Conservation (phyloP, 1,140 invertebrate species). For the Cyrtorhinus lividipennis region DNA sequence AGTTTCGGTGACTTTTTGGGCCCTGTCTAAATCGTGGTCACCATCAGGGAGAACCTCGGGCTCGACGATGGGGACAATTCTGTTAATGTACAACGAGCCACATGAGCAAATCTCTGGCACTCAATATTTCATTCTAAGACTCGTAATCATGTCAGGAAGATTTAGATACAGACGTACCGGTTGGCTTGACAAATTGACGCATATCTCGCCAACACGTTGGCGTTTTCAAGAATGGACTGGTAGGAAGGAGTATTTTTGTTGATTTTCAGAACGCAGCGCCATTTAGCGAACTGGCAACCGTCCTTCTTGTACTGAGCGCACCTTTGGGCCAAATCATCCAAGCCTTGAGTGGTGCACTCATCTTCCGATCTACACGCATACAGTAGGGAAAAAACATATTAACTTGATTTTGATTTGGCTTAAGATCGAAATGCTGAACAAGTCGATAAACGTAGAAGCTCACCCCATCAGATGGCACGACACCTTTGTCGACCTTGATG, state of each 20-base stretch:
- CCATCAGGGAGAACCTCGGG: constrained; percentile 53
- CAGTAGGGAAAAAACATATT: no score
- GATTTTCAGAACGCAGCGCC: constrained; percentile 55
- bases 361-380: constrained; percentile 35
- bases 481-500: constrained; percentile 32
- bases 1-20: constrained; percentile 43
- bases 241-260: constrained; percentile 43
- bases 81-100: no score
- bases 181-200: constrained; percentile 19
- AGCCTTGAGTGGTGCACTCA: constrained; percentile 52
- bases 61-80: constrained; percentile 58
- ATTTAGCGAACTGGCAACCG: constrained; percentile 58
- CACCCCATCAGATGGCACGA: constrained; percentile 36
- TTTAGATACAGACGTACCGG: no score
- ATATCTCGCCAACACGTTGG: constrained; percentile 45
- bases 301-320: constrained; percentile 55
- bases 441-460: not conserved
- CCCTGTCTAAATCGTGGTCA: constrained; percentile 44
- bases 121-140: no score
- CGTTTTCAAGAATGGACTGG: constrained; percentile 50
- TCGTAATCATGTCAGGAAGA: no score
- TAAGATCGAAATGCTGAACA: no score
- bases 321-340: constrained; percentile 46
- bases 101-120: no score
- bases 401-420: no score